Evolutionary conservation across 2,113 vertebrate genomes (phyloP).

Genomic region (Alces alces): DNA sequence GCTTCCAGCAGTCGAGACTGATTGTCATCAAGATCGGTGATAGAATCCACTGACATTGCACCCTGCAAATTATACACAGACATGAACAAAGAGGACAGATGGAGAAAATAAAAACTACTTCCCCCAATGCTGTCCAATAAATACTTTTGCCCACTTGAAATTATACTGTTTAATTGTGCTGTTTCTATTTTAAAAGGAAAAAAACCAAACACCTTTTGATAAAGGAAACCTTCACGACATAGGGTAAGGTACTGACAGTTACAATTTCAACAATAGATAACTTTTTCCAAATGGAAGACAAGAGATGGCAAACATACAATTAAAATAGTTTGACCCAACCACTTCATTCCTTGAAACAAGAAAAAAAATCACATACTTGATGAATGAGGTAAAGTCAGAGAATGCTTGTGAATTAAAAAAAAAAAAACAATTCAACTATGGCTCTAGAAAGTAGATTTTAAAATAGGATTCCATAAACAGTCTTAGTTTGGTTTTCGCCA

Average conservation of each 20-base stretch:
- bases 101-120: background rate
- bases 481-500: background rate
- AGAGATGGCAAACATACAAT: conserved; percentile 26
- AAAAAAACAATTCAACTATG: background rate
- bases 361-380: conserved; percentile 28
- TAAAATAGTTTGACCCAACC: conserved; percentile 40
- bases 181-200: background rate
- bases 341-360: conserved; percentile 33
- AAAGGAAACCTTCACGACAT: background rate
- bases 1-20: conserved; percentile 95
- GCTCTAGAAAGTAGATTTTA: background rate
- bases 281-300: conserved; percentile 42
- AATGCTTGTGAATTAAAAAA: conserved; percentile 28
- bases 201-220: background rate
- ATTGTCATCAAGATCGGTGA: conserved; percentile 97
- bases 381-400: conserved; percentile 47
- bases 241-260: background rate
- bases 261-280: background rate
- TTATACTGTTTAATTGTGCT: background rate
- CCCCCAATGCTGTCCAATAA: background rate
- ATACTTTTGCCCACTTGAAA: background rate
- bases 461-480: background rate
- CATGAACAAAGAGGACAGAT: background rate
- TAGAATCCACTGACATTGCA: conserved; percentile 98
- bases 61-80: conserved; percentile 84